phyloP scores from a whole-genome alignment of 2,888 invertebrate genomes.

The Lasius platythorax region DNA sequence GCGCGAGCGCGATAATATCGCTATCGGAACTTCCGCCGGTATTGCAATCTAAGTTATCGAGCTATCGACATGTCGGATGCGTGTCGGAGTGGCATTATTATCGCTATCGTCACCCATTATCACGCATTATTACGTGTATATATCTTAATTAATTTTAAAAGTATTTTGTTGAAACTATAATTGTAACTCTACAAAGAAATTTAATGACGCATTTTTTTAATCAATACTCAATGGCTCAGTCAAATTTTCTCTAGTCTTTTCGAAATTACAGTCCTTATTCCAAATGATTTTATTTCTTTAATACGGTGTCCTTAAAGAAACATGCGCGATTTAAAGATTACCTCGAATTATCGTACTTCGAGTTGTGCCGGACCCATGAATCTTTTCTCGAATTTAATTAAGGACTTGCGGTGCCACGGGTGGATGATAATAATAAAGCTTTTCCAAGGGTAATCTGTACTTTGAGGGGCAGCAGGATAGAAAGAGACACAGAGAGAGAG shows the following conservation, averaged over 20 bases:
- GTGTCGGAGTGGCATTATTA: constrained; percentile 44
- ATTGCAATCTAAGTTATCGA: constrained; percentile 53
- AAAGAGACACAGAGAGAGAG: not conserved
- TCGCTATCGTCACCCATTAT: constrained; percentile 11
- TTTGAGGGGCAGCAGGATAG: constrained; percentile 59
- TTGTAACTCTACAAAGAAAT: not conserved
- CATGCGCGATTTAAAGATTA: constrained; percentile 44
- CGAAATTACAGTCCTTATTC: not conserved
- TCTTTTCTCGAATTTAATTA: constrained; percentile 77
- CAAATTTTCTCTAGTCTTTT: not conserved
- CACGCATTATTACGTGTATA: not conserved
- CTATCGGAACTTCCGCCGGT: constrained; percentile 40
- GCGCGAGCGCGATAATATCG: constrained; percentile 57
- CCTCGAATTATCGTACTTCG: constrained; percentile 58
- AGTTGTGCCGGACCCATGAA: constrained; percentile 69
- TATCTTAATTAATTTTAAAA: not conserved
- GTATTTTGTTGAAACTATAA: not conserved
- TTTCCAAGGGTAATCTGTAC: constrained; percentile 73
- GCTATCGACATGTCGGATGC: constrained; percentile 43
- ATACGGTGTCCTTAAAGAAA: not conserved
- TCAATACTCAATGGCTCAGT: not conserved
- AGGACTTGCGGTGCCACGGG: constrained; percentile 74
- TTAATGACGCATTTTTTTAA: not conserved
- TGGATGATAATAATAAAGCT: constrained; percentile 77
- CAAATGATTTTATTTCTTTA: not conserved